phyloP scores from a whole-genome alignment of 2,113 vertebrate species.

The Spheniscus mendiculus region DNA sequence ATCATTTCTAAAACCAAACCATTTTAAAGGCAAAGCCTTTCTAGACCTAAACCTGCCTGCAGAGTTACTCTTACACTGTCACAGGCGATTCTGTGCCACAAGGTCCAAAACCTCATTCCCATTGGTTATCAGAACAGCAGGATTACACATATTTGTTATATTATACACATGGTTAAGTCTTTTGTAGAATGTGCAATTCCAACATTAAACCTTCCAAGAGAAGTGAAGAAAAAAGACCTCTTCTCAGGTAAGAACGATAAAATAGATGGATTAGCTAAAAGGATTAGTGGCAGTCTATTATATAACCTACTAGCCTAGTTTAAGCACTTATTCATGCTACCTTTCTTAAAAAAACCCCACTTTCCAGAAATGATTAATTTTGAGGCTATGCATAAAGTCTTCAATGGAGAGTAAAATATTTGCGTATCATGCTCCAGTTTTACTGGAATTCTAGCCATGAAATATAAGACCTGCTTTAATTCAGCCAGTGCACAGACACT shows the following conservation, averaged over 20 bases:
- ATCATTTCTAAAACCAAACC: not conserved
- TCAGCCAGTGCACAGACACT: not conserved
- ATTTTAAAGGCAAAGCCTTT: not conserved
- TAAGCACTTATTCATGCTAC: not conserved
- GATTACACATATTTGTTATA: not conserved
- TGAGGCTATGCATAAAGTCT: not conserved
- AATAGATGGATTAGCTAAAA: not conserved
- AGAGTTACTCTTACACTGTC: not conserved
- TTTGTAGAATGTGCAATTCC: not conserved
- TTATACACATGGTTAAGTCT: not conserved
- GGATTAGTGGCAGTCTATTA: not conserved
- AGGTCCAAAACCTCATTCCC: not conserved
- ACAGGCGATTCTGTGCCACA: not conserved
- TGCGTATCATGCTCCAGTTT: not conserved
- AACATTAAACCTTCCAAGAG: not conserved
- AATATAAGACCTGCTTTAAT: not conserved
- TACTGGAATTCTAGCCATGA: constrained; percentile 9
- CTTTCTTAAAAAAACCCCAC: not conserved
- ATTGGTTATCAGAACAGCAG: not conserved
- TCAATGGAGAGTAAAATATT: not conserved
- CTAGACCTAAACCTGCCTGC: not conserved
- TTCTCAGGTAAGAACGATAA: not conserved
- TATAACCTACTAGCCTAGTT: not conserved
- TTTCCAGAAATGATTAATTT: not conserved
- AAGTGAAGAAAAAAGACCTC: not conserved